Percentiles rank a stretch among this genome's conserved stretches.
These are phyloP conservation scores for Macroramphosus scolopax DNA, from an alignment of 2,797 vertebrate species.

Conservation along the genomic window DNA sequence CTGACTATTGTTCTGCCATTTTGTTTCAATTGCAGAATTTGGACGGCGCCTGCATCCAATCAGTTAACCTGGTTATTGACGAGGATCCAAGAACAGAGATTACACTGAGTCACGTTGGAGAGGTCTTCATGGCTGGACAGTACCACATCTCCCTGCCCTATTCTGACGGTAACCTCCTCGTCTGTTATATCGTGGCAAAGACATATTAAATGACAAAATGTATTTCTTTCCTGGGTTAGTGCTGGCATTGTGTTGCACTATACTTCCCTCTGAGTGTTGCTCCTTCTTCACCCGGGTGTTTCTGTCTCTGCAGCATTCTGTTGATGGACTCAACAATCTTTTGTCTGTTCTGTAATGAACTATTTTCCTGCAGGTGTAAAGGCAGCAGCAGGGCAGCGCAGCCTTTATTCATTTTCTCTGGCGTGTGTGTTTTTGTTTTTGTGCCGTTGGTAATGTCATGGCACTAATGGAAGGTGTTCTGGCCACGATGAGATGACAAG, in stretches of 20 bases:
- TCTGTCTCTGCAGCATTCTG: constrained; percentile 13
- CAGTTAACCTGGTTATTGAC: constrained; percentile 86
- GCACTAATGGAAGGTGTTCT: too few relatives aligned
- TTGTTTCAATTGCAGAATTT: constrained; percentile 82
- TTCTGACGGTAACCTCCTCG: constrained; percentile 82
- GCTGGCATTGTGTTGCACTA: constrained; percentile 45
- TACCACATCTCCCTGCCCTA: constrained; percentile 93
- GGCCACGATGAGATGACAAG: too few relatives aligned
- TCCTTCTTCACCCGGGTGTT: constrained; percentile 4
- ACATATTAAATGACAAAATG: constrained; percentile 53
- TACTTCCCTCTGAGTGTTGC: constrained; percentile 34
- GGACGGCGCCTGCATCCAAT: constrained; percentile 93
- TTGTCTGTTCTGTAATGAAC: constrained; percentile 33
- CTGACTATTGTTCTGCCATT: too few relatives aligned
- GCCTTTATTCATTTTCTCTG: too few relatives aligned
- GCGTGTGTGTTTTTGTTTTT: too few relatives aligned
- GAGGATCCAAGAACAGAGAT: constrained; percentile 92
- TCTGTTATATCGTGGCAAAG: constrained; percentile 28
- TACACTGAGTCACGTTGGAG: constrained; percentile 89
- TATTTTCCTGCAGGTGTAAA: too few relatives aligned
- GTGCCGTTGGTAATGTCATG: too few relatives aligned
- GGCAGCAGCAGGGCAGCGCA: too few relatives aligned
- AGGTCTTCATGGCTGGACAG: constrained; percentile 89
- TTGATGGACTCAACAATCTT: constrained; percentile 13
- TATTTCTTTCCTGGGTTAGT: constrained; percentile 35